Evolutionary conservation across 1,140 invertebrate species (phyloP), one percentile per base, ranked within the genome.

Genomic region (Tyrophagus putrescentiae): DNA sequence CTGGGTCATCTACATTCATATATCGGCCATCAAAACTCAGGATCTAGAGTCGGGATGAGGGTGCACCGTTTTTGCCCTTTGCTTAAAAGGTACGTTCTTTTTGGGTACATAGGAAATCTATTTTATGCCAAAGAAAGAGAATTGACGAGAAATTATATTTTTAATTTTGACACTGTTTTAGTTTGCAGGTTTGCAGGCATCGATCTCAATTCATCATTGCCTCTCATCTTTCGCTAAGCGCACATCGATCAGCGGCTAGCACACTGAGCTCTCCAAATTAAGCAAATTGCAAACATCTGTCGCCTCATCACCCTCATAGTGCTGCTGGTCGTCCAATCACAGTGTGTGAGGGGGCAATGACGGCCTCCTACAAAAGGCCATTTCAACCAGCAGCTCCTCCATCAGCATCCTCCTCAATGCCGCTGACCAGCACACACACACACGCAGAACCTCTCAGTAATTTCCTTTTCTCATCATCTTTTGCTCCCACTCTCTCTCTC

Each of bases 1-100:
- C 74, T 95, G 90, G 90, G 91, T 93, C 71, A 93, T 94, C 67
- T 94, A 94, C 70, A 77, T 93, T 65, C 88, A 93, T 78, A 91
- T 94, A 70, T 91, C 87, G 67, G 88, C 91, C 76, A 86, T 91
- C 62, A 84, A 91, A 60, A 86, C 86, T 70, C 87, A 91, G 71
- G 88, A 91, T 77, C 77, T 91, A 70, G 86, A n/a, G n/a, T n/a
- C n/a, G n/a, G n/a, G n/a, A n/a, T n/a, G n/a, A n/a, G n/a, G n/a
- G n/a, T n/a, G n/a, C n/a, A n/a, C n/a, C n/a, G n/a, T n/a, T n/a
- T n/a, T n/a, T n/a, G n/a, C n/a, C n/a, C n/a, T n/a, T n/a, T n/a
- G n/a, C n/a, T n/a, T n/a, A n/a, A n/a, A n/a, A n/a, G n/a, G n/a
- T n/a, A n/a, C n/a, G n/a, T n/a, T n/a, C n/a, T n/a, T n/a, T n/a